A percentile compares a stretch with the other conserved stretches of the same genome.
Conservation (phyloP, 2,113 vertebrate species). For the Lynx canadensis region DNA sequence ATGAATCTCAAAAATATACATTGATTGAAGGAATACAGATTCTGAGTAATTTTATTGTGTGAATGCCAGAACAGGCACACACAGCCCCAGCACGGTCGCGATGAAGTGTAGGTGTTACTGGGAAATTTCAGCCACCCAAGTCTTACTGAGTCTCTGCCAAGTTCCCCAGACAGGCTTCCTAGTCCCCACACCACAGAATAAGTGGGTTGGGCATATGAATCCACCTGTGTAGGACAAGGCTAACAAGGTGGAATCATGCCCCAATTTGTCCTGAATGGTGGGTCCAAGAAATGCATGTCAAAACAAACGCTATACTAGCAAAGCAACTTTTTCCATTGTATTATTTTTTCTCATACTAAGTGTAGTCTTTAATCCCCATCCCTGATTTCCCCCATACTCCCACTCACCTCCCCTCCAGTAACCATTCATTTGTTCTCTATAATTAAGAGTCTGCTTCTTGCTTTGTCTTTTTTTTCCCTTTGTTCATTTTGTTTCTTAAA, state of each 20-base stretch:
- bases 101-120: background rate
- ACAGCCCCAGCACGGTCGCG: background rate
- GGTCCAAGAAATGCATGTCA: background rate
- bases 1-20: background rate
- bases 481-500: background rate
- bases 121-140: background rate
- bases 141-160: too few species aligned
- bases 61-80: background rate
- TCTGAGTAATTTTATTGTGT: background rate
- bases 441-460: background rate
- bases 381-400: background rate
- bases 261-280: background rate
- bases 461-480: background rate
- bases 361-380: background rate
- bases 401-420: background rate
- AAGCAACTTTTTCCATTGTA: background rate
- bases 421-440: background rate
- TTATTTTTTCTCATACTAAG: background rate
- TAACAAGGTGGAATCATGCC: background rate
- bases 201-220: too few species aligned
- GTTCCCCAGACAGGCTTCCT: background rate
- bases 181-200: background rate
- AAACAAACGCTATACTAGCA: background rate
- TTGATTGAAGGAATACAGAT: background rate
- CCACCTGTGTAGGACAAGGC: rapidly evolving